Evolutionary conservation across 1,140 invertebrate species (phyloP).

Genomic region (Heliconius congener): DNA sequence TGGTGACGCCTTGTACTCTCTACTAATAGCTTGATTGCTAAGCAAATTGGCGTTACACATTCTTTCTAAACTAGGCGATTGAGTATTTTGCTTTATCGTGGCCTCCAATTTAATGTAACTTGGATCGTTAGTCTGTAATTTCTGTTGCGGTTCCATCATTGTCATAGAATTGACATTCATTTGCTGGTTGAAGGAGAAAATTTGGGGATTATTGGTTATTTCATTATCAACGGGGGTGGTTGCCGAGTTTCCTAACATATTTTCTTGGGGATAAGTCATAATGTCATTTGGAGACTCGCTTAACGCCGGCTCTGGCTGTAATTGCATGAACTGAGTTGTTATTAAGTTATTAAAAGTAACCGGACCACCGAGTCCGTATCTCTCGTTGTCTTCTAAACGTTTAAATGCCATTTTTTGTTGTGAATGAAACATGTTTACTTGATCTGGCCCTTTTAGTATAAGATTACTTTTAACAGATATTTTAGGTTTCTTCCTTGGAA

Average conservation of each 20-base stretch:
- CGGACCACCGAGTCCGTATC: slow-evolving; percentile 62
- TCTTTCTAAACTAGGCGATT: slow-evolving; percentile 70
- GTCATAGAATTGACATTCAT: slow-evolving; percentile 66
- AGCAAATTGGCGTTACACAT: slow-evolving; percentile 73
- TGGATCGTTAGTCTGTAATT: slow-evolving; percentile 67
- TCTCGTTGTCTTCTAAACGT: slow-evolving; percentile 68
- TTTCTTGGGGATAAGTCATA: slow-evolving; percentile 64
- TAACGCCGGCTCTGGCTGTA: slow-evolving; percentile 61
- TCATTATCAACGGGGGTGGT: slow-evolving; percentile 61
- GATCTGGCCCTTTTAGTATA: slow-evolving; percentile 77
- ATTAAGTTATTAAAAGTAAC: slow-evolving; percentile 76
- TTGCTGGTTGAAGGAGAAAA: slow-evolving; percentile 72
- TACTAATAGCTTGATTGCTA: slow-evolving; percentile 57
- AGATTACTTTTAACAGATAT: slow-evolving; percentile 81
- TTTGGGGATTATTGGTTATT: slow-evolving; percentile 61
- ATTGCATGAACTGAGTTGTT: slow-evolving; percentile 73
- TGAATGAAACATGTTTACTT: slow-evolving; percentile 75
- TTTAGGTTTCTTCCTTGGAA: slow-evolving; percentile 76
- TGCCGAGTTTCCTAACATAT: slow-evolving; percentile 52
- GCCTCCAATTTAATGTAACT: slow-evolving; percentile 76
- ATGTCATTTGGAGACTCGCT: slow-evolving; percentile 66
- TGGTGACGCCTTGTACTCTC: slow-evolving; percentile 74
- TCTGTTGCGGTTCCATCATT: slow-evolving; percentile 59
- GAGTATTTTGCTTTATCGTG: slow-evolving; percentile 74
- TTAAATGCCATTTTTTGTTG: slow-evolving; percentile 77